Evolutionary conservation across 2,797 vertebrate species (phyloP), one percentile per base, ranked within the genome.

Genomic region (Neoniphon sammara): DNA sequence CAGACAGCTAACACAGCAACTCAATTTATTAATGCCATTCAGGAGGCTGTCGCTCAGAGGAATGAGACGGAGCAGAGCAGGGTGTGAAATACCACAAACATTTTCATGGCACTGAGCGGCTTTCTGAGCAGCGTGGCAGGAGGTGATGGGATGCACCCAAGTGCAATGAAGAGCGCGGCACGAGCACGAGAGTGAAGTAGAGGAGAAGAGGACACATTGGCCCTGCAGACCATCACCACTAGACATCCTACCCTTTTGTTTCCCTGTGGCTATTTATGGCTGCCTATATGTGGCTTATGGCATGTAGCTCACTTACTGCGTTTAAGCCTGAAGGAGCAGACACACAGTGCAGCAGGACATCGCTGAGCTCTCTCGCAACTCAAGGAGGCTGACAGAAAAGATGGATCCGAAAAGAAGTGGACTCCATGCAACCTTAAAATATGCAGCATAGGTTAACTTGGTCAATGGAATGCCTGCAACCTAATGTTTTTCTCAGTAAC

Each of bases 21-120:
- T 85, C 78, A 71, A 71, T 87, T 90, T 89, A 91, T 94, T 94
- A 92, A 86, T 85, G 78, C 80, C 88, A 90, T 92, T 89, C 88
- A 77, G 72, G 77, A 80, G 73, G 83, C 88, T 88, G 90, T 93
- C 89, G 78, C 86, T 90, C 91, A 92, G 80, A 88, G 88, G 85
- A 85, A 82, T 34, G 78, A 81, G 76, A 72, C 78, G 25, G 77
- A 77, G 77, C 72, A 65, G 70, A 66, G 75, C 83, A 70, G 72
- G 50, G 81, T 82, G 88, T 78, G 82, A 88, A 90, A 87, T 73
- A 83, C 83, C 79, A 81, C 84, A 79, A 86, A 81, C 80, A 70
- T 86, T 73, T 81, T 82, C 76, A 70, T 77, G 85, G 79, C 73
- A 55, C 78, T 74, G 81, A 87, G 78, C 8, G 52, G 49, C 85